Evolutionary conservation across 2,888 invertebrate species (phyloP), one percentile per base, ranked within the genome.

Genomic region (Mellilla xanthometata): DNA sequence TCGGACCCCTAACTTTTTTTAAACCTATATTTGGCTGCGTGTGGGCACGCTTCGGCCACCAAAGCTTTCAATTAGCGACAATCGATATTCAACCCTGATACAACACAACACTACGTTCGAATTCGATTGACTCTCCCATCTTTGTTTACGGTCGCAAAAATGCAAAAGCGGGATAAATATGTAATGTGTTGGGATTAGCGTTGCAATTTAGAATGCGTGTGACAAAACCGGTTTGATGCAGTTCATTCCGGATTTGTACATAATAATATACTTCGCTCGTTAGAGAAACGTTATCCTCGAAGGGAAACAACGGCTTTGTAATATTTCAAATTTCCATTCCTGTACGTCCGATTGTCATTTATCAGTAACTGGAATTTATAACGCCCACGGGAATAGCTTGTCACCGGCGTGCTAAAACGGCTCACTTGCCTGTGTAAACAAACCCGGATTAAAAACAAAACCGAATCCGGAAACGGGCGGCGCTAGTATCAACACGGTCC

Each of bases 401-500:
- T 52, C 66, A 62, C 52, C 58, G 52, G 60, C 67, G 62, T 73
- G 73, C 72, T 69, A 75, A 76, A 72, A 72, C 63, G 64, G 65
- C 70, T 61, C 62, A 54, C 62, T 60, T 60, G 56, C 58, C 60
- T 62, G 60, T 66, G 63, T 56, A 72, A 78, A 76, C 68, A 76
- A 59, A 65, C 54, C 59, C 43, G 42, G 51, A 56, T 58, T 56
- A 12, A n/a, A 28, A 28, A 52, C 64, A 72, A 78, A 81, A 74
- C 62, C 52, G 56, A 47, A 70, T 71, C 78, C 80, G 83, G 81
- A 85, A 80, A 81, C 72, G 54, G 54, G 53, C 59, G 59, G 51
- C 62, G 61, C 61, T 68, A 72, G 62, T 73, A 76, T 79, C 78
- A 84, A 86, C 72, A 81, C 47, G 47, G 55, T 57, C 81, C 81